Conservation (phyloP, 1,140 invertebrate species). For the Trachelipus rathkii region DNA sequence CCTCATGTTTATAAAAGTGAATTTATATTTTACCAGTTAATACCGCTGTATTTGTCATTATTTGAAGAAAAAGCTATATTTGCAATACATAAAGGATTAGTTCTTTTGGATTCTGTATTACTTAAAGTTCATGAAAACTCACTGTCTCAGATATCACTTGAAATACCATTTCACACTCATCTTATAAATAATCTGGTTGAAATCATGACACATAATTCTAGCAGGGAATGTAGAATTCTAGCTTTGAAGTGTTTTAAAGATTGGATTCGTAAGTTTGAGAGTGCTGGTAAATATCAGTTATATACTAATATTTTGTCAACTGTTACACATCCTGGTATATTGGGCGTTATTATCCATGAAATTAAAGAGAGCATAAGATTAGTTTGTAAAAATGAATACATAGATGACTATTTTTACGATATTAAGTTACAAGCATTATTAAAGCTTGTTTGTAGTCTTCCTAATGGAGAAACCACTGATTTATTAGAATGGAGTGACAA, state of each 20-base stretch:
- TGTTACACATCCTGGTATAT: neutral
- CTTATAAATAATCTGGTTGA: neutral
- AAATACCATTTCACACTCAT: neutral
- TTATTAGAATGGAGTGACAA: conserved; percentile 3
- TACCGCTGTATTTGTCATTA: no score
- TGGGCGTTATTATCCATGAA: neutral
- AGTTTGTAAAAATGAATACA: neutral
- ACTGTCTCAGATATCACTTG: neutral
- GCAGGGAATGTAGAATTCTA: neutral
- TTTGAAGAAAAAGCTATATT: neutral
- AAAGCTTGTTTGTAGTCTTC: neutral
- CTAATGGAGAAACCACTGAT: neutral
- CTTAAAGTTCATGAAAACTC: neutral
- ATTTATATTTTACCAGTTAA: neutral
- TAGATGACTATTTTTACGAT: neutral
- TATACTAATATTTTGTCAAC: neutral
- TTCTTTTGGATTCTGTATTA: neutral
- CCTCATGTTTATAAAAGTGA: neutral
- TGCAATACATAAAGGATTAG: neutral
- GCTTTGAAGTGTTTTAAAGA: neutral
- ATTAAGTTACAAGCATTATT: neutral
- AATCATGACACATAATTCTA: neutral
- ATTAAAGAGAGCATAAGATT: neutral
- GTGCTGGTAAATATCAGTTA: neutral
- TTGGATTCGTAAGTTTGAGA: neutral